Base-by-base conservation (phyloP, 2,113 vertebrate genomes). In the Bubo blakistoni region DNA sequence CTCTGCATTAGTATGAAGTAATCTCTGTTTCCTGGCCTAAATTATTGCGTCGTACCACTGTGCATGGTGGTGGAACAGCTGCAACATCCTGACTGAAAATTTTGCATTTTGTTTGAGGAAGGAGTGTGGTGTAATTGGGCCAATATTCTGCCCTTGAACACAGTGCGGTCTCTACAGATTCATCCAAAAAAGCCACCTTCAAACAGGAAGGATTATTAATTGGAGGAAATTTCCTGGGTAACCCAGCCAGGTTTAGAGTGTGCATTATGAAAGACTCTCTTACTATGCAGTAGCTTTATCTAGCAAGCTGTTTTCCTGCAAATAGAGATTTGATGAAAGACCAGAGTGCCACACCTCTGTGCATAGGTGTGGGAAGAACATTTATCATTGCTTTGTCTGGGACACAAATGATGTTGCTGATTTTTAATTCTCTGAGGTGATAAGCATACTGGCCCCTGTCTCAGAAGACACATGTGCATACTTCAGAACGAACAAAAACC, bases 31-130 rank as follows among this genome's bases (percentile, higher is more conserved):
- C 95, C 95, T 85, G 79, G 54, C 54, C 36, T 51, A n/a, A 90
- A 76, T 81, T 49, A 47, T 96, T 87, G 87, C 49, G 1, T 51
- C 38, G 61, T 22, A 36, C 38, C 6, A 2, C 55, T 51, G 36
- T 40, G 71, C 32, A 54, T 44, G 73, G 63, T 0, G 0, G 57
- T 90, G 47, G 52, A 94, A 86, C 94, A 96, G 92, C 96, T 96
- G 96, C 95, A 94, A 95, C 82, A 92, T 94, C 90, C 93, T 91
- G 94, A 66, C 81, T 62, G 62, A 83, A 90, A 77, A 77, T 24
- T 38, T 15, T 70, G 71, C 62, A 21, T 77, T 72, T 51, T 71
- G 49, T 76, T n/a, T 76, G 62, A 73, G 73, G 32, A 67, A 42
- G 17, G 36, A 62, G 13, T 24, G 24, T 62, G 57, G 61, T 79